These are phyloP conservation scores for Cavia aperea DNA, from an alignment of 2,113 vertebrate species.

Conservation along the genomic window DNA sequence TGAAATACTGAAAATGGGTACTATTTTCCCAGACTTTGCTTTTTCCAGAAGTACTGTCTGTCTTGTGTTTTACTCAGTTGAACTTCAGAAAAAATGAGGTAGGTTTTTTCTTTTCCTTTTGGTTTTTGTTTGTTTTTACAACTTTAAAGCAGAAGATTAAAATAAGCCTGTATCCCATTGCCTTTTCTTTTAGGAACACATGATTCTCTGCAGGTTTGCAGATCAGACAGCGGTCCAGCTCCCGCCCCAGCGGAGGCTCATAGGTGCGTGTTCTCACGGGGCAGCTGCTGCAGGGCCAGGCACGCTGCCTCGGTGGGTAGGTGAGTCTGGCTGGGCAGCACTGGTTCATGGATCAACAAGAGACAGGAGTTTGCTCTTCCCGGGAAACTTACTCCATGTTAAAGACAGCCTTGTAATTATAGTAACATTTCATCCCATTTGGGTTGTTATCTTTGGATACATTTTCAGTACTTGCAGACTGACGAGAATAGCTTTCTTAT, in stretches of 20 bases:
- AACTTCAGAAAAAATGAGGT: background rate
- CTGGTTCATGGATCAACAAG: background rate
- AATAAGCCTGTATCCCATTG: conserved; percentile 14
- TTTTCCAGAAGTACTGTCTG: background rate
- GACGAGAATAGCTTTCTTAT: background rate
- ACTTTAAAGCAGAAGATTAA: background rate
- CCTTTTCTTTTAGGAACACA: conserved; percentile 86
- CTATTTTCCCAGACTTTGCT: background rate
- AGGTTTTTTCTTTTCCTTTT: background rate
- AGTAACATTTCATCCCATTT: conserved; percentile 25
- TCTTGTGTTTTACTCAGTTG: background rate
- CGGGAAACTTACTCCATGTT: background rate
- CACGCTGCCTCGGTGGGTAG: background rate
- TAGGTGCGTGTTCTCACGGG: conserved; percentile 79
- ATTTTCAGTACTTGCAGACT: conserved; percentile 6
- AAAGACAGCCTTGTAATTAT: background rate
- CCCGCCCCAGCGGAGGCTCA: conserved; percentile 82
- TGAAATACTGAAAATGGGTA: background rate
- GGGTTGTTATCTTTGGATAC: conserved; percentile 21
- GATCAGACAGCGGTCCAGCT: conserved; percentile 95
- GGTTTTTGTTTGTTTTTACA: background rate
- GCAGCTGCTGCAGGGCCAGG: conserved; percentile 39
- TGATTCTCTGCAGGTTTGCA: conserved; percentile 96
- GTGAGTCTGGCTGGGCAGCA: background rate
- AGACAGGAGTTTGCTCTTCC: conserved; percentile 15